Evolutionary conservation across 2,888 invertebrate species (phyloP), one percentile per base, ranked within the genome.

Genomic region (Erebia palarica): DNA sequence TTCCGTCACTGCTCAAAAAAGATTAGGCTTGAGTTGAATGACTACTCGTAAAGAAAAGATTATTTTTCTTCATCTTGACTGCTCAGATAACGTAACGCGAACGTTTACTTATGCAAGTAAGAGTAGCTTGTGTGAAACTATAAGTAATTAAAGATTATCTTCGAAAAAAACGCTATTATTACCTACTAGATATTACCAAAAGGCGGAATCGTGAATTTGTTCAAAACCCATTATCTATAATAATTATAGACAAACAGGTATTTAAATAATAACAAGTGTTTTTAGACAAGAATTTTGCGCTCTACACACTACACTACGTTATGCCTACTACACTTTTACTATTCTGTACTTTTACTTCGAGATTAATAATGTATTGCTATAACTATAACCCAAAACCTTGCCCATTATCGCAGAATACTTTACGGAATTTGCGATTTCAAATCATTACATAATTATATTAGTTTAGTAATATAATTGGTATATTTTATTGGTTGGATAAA

Each of bases 1-100:
- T 66, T 73, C 67, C 64, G 53, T 65, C 61, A 69, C 57, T 63
- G 63, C 55, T 73, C 67, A 60, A 68, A 67, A 70, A 72, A 44
- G 49, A 36, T 36, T 60, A 49, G 68, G 5, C 55, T 68, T 47
- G 36, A 57, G 69, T 70, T 70, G 47, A 72, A 74, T 63, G 65
- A 27, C 55, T 57, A 36, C 51, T 59, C 16, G n/a, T 14, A 49
- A 60, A 53, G 36, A 42, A 36, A 27, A 11, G 16, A 16, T 65
- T 65, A 53, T 16, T 13, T 36, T 57, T 55, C 65, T 36, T 59
- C 42, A 14, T 16, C 65, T 36, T 59, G 59, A 8, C 16, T 55
- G 13, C 47, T 27, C 18, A 16, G 55, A 55, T 16, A n/a, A 16
- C 8, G 9, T 55, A 55, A 55, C 11, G 10, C 10, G 9, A 55